A percentile compares a stretch with the other conserved stretches of the same genome.
phyloP scores from a whole-genome alignment of 2,888 invertebrate species.

The Agrochola lota region DNA sequence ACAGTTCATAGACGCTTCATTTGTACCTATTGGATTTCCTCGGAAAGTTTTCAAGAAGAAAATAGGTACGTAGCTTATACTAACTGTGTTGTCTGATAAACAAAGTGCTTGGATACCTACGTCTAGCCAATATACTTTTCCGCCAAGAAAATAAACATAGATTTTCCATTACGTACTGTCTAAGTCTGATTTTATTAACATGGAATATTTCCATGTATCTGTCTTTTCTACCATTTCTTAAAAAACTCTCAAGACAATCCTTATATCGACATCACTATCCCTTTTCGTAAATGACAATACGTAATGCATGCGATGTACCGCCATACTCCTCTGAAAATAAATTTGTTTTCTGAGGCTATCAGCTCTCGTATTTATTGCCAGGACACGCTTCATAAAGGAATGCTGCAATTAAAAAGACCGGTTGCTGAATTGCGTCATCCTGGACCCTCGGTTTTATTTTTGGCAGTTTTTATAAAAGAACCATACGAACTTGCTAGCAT shows the following conservation, averaged over 20 bases:
- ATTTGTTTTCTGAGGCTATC: constrained; percentile 44
- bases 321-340: constrained; percentile 34
- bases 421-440: constrained; percentile 60
- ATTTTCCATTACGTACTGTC: constrained; percentile 15
- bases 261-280: constrained; percentile 16
- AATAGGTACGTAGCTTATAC: not conserved
- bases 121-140: constrained; percentile 21
- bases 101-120: constrained; percentile 18
- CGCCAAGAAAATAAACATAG: constrained; percentile 20
- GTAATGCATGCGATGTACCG: constrained; percentile 18
- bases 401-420: constrained; percentile 64
- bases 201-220: not conserved
- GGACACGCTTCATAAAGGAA: constrained; percentile 53
- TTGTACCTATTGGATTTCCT: not conserved
- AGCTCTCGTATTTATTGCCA: constrained; percentile 48
- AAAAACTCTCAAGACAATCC: not conserved
- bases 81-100: constrained; percentile 8
- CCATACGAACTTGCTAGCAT: constrained; percentile 14
- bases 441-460: constrained; percentile 58
- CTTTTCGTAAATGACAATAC: constrained; percentile 22
- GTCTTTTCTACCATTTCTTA: not conserved
- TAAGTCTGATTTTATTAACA: not conserved
- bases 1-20: not conserved
- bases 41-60: not conserved
- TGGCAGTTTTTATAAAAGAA: constrained; percentile 54